phyloP scores from a whole-genome alignment of 2,888 invertebrate species.

The Tineola bisselliella region DNA sequence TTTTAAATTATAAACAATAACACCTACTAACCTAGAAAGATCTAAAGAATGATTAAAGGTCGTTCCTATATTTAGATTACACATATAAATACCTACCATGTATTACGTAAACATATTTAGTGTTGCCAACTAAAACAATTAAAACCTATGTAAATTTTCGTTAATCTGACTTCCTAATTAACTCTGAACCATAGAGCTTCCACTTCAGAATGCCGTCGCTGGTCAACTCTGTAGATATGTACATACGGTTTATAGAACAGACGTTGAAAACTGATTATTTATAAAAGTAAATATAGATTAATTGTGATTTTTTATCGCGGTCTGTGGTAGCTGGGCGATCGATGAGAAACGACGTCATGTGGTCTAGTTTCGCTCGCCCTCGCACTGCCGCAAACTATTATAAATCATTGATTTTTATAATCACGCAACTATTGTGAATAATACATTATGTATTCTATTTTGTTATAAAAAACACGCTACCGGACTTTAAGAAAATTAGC shows the following conservation, averaged over 20 bases:
- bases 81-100: background rate
- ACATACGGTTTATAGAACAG: no score
- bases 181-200: background rate
- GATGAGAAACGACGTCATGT: background rate
- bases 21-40: background rate
- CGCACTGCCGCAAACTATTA: background rate
- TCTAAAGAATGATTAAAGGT: conserved; percentile 2
- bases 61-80: background rate
- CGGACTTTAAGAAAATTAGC: background rate
- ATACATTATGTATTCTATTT: no score
- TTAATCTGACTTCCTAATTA: background rate
- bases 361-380: background rate
- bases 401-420: background rate
- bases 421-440: background rate
- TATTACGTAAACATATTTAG: background rate
- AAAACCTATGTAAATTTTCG: background rate
- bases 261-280: background rate
- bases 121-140: background rate
- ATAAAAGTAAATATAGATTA: background rate
- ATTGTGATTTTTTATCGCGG: background rate
- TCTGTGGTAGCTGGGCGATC: background rate
- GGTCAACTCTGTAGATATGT: no score
- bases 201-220: no score
- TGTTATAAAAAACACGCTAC: background rate
- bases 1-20: background rate